Evolutionary conservation across 23 tunicate genomes (phyloP).

Genomic region (Halocynthia roretzi): DNA sequence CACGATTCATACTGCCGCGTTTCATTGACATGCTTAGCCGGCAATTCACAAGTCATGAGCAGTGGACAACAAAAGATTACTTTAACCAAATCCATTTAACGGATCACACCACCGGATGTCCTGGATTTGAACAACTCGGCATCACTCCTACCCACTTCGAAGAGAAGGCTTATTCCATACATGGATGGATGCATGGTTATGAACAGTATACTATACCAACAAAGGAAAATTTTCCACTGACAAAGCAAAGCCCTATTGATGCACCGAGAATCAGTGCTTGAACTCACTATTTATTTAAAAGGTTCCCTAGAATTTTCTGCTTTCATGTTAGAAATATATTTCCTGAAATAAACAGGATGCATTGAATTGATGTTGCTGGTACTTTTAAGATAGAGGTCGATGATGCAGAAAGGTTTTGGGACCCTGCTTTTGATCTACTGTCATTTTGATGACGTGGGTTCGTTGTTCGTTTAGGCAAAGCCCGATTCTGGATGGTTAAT

Average conservation of each 20-base stretch:
- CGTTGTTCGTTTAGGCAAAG: too few species aligned
- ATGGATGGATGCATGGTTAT: not conserved
- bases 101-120: slow-evolving; percentile 41
- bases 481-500: too few species aligned
- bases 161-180: slow-evolving; percentile 6
- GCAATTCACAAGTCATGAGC: slow-evolving; percentile 1
- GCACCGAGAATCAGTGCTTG: not conserved
- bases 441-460: too few species aligned
- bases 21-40: slow-evolving; percentile 29
- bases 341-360: too few species aligned
- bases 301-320: too few species aligned
- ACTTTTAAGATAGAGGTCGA: too few species aligned
- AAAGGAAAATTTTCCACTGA: not conserved
- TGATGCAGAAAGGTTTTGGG: too few species aligned
- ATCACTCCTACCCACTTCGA: slow-evolving; percentile 34
- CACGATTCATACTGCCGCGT: slow-evolving; percentile 30
- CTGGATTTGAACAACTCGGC: slow-evolving; percentile 64
- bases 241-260: not conserved
- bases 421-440: too few species aligned
- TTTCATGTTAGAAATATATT: too few species aligned
- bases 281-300: too few species aligned
- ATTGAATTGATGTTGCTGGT: too few species aligned
- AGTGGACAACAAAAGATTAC: slow-evolving; percentile 60
- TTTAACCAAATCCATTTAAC: slow-evolving; percentile 63
- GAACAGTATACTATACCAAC: not conserved